Evolutionary conservation across 1,140 invertebrate genomes (phyloP), one percentile per base, ranked within the genome.

Genomic region (Alviniconcha marisindica): DNA sequence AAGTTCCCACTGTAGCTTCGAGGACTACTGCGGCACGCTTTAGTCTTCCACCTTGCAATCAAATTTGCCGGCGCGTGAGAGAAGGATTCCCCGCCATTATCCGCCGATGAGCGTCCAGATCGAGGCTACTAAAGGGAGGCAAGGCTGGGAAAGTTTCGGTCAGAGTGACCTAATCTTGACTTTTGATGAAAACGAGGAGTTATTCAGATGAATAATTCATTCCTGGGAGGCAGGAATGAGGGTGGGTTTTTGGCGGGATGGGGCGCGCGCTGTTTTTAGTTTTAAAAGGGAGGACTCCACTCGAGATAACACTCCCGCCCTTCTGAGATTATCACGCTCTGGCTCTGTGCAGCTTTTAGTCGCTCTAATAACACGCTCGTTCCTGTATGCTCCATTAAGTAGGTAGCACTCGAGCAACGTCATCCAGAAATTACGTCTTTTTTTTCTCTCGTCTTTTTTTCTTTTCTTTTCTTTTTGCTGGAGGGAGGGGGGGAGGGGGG

Each of bases 121-220:
- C 56, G 14, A 28, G 56, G 15, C 56, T 60, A 60, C 63, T 28
- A 33, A 66, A 33, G 63, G 63, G 28, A 66, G 63, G 63, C 63
- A 33, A 66, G 14, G 31, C 24, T n/a, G 21, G 15, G 15, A n/a
- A 33, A 28, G 63, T 7, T 33, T 28, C 31, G 63, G 63, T 66
- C 63, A 28, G 24, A 28, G 28, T 66, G 63, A 66, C 63, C 63
- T 66, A 66, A 66, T 66, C 63, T 66, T 66, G 63, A 66, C 63
- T 66, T 66, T 66, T 66, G 63, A 66, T 66, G 63, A 66, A 31
- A 48, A 31, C 7, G 28, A 66, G 28, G 63, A 66, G 31, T 66
- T 66, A 66, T 66, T 66, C 31, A 33, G 63, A 33, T 66, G 63
- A 66, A 66, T 66, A 66, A 66, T 66, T 66, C 63, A 66, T 66